Base-by-base conservation (phyloP, 2,113 vertebrate species). In the Crocuta crocuta region DNA sequence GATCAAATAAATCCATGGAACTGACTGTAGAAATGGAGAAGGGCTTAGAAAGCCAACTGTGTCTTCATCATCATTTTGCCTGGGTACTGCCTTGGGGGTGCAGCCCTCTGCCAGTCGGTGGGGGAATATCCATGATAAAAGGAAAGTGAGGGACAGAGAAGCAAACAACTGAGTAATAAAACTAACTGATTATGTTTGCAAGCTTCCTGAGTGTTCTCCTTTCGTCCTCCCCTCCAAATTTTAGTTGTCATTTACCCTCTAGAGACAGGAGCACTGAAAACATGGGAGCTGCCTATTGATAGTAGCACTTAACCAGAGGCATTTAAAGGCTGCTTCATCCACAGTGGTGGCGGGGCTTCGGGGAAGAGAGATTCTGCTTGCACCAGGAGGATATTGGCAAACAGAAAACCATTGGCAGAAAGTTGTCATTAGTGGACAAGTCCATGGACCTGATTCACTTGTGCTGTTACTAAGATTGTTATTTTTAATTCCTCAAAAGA, bases 311-410 rank as follows among this genome's bases (percentile, higher is more conserved):
- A 9, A 9, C 74, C 83, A 96, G 95, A 43, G 1, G 0, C 5
- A 11, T 73, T 97, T 89, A 9, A 80, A 90, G 74, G 61, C 82
- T 89, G 91, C 86, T 71, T 74, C 91, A 95, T 35, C 50, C 48
- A 21, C 10, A 33, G 15, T 8, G 1, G 4, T 39, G 90, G 23
- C 95, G 70, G 61, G n/a, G 55, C 50, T 96, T 4, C 19, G 50
- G 31, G 92, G 97, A 91, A 97, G 96, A 85, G 70, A 35, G n/a
- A 58, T 19, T 0, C 33, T 43, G 24, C 81, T 17, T 21, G 78
- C 50, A 35, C 70, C 0, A 71, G 96, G 87, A 80, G 63, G 55
- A 35, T 12, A 66, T 73, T 66, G 81, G 85, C 89, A 89, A 35
- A 85, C 2, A 5, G 0, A 66, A 80, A 96, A 35, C 53, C 84